Percentiles rank a stretch among this genome's conserved stretches.
These are phyloP conservation scores for Ditylenchus dipsaci DNA, from an alignment of 1,140 invertebrate genomes.

Conservation along the genomic window DNA sequence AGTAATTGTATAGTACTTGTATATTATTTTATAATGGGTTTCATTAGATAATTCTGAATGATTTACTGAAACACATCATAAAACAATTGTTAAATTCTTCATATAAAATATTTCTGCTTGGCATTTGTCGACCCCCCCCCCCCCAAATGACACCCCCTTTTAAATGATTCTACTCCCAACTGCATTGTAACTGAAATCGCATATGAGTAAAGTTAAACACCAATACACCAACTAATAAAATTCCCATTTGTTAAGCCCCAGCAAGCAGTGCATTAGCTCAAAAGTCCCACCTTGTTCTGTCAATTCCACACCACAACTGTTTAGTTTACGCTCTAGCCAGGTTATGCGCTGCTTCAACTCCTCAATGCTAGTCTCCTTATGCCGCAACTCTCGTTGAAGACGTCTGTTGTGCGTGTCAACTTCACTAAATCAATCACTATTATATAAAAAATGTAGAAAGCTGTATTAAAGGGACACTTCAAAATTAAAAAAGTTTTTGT, in stretches of 20 bases:
- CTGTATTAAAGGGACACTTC: too few species aligned
- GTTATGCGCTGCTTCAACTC: slow-evolving; percentile 30
- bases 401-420: slow-evolving; percentile 30
- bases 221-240: slow-evolving; percentile 1
- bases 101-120: too few species aligned
- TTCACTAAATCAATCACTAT: slow-evolving; percentile 37
- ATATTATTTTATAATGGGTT: too few species aligned
- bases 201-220: slow-evolving; percentile 1
- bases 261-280: not conserved
- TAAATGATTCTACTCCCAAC: too few species aligned
- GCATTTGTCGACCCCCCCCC: too few species aligned
- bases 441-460: not conserved
- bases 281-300: slow-evolving; percentile 11
- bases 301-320: slow-evolving; percentile 11
- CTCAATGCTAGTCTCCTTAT: slow-evolving; percentile 40
- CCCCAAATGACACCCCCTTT: too few species aligned
- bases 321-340: slow-evolving; percentile 25
- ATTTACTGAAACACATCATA: too few species aligned
- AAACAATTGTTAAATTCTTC: too few species aligned
- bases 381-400: slow-evolving; percentile 31
- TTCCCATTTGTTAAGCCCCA: not conserved
- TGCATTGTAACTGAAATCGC: too few species aligned
- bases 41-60: too few species aligned
- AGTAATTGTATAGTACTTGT: too few species aligned
- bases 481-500: too few species aligned